These are phyloP conservation scores for Acanthurus tractus DNA, from an alignment of 2,797 vertebrate genomes.

Conservation along the genomic window DNA sequence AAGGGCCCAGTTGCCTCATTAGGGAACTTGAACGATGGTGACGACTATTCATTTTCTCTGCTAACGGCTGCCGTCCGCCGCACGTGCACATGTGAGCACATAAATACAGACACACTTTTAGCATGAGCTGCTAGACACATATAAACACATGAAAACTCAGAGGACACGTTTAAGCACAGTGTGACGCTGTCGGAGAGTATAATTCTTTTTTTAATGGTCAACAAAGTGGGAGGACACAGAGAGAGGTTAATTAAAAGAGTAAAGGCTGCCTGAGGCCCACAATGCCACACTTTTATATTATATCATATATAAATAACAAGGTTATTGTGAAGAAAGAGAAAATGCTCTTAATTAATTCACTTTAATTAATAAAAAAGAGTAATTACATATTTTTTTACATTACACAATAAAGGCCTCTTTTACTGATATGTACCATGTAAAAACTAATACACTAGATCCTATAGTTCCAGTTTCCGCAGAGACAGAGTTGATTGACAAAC, in stretches of 20 bases:
- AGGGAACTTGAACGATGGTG: constrained; percentile 73
- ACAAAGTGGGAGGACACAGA: constrained; percentile 14
- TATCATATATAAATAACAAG: constrained; percentile 18
- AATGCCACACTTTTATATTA: constrained; percentile 9
- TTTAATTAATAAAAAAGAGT: not conserved
- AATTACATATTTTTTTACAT: not conserved
- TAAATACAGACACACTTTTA: constrained; percentile 49
- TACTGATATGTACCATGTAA: no score
- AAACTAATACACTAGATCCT: no score
- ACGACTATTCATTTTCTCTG: constrained; percentile 73
- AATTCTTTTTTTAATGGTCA: constrained; percentile 56
- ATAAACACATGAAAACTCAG: constrained; percentile 61
- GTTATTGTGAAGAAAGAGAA: constrained; percentile 9
- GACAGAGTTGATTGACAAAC: not conserved
- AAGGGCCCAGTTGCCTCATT: constrained; percentile 74
- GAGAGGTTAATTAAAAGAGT: constrained; percentile 40
- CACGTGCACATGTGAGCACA: constrained; percentile 27
- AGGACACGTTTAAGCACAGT: constrained; percentile 56
- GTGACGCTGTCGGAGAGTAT: constrained; percentile 47
- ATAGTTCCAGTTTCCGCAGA: no score
- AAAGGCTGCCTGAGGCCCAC: constrained; percentile 34
- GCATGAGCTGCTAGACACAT: constrained; percentile 33
- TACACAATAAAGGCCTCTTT: constrained; percentile 1
- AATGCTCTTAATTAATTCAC: not conserved
- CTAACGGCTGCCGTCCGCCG: constrained; percentile 62